Evolutionary conservation across 1,140 invertebrate genomes (phyloP), one percentile per base, ranked within the genome.

Genomic region (Thaumatotibia leucotreta): DNA sequence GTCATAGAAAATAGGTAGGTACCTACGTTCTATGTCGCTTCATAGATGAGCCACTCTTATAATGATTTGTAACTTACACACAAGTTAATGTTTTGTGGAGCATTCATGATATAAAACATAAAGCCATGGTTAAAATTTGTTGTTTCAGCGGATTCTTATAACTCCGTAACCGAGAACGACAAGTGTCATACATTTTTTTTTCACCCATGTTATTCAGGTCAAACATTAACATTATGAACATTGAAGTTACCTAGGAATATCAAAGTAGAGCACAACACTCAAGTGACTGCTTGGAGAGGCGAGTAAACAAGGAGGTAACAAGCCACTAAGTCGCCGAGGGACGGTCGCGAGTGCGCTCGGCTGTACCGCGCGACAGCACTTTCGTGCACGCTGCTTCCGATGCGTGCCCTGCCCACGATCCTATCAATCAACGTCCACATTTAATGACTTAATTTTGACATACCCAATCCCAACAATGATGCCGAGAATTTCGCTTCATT

Each of bases 381-480:
- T 79, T 75, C 76, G 74, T 81, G 77, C 79, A 80, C 80, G 79
- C 71, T n/a, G 72, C 76, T 86, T 81, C 79, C 83, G 75, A 77
- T 82, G 79, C 81, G 77, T 82, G 80, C 77, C 76, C 73, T 69
- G 20, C 75, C 70, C 75, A 77, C 82, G 73, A 74, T 74, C 78
- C 74, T 73, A 78, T 85, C 85, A 83, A 84, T 89, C 83, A 88
- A 82, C 67, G 85, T 85, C 83, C 76, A 80, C 66, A 63, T 73
- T 74, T 89, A 87, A 88, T 86, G 75, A 88, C 84, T 88, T 89
- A 84, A 88, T 88, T 83, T 77, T 83, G 79, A 86, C 80, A 83
- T 73, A 75, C 66, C 39, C 69, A 67, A 62, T 73, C 67, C 73
- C 67, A 68, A 68, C 67, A 79, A 76, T 77, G 73, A 68, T 61